Evolutionary conservation across 2,797 vertebrate species (phyloP), one percentile per base, ranked within the genome.

Genomic region (Coregonus ussuriensis): DNA sequence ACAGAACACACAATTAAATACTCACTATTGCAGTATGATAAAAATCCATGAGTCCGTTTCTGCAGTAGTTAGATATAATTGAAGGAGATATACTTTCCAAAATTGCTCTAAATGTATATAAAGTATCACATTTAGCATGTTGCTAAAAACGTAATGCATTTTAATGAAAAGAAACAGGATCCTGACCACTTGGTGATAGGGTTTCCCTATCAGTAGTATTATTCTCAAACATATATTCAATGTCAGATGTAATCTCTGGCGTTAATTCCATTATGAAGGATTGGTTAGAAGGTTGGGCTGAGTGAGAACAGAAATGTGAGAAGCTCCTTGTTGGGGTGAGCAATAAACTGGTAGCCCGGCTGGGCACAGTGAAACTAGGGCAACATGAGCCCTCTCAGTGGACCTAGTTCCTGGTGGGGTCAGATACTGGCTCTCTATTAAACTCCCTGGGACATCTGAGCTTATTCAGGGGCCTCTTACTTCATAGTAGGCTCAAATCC

Each of bases 321-420:
- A 86, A 3, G 25, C 37, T 71, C 74, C 70, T 77, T 84, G 88
- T 78, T 6, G 63, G 84, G 74, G 18, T 70, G 31, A 79, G 63
- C 67, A 62, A 31, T 37, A 85, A 82, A 86, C 87, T 83, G 84
- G 80, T 76, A 75, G 69, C 4, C 15, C 15, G 25, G 25, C 25
- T 25, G 25, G 76, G 77, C 52, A 63, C 78, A 81, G 81, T 72
- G 88, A 89, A 90, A 89, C 84, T 25, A 6, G 71, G 75, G 90
- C 84, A 93, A 93, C 85, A 68, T 84, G 90, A 93, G 53, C 84
- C 86, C 83, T 90, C 91, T 91, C 90, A 56, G 88, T 16, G 89
- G 90, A 89, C 84, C 66, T 6, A 68, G 66, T 25, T 37, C 15
- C 33, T 35, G 5, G 56, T 29, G 78, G 68, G 71, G 84, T 85